These are phyloP conservation scores for Seira musarum DNA, from an alignment of 2,888 invertebrate species.

Conservation along the genomic window DNA sequence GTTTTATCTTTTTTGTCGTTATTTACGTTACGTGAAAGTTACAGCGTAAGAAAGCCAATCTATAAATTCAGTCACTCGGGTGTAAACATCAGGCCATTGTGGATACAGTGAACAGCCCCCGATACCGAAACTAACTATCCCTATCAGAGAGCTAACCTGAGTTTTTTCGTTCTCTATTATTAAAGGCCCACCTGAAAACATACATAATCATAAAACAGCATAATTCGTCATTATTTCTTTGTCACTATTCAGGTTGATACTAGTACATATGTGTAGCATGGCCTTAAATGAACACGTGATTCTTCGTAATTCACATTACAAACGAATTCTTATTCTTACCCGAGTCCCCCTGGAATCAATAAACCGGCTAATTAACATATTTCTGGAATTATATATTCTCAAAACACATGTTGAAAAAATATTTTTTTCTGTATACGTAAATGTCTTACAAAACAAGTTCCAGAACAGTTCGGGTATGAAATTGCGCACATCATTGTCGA, in stretches of 20 bases:
- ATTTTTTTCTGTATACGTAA: background rate
- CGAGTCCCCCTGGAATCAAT: slow-evolving; percentile 44
- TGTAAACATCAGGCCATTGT: slow-evolving; percentile 72
- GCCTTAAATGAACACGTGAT: no score
- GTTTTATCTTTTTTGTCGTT: no score
- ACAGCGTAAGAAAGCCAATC: slow-evolving; percentile 70
- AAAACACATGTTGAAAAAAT: background rate
- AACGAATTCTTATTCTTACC: slow-evolving; percentile 20
- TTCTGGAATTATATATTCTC: background rate
- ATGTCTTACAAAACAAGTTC: slow-evolving; percentile 72
- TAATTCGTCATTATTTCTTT: background rate
- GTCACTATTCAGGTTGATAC: no score
- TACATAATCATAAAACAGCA: background rate
- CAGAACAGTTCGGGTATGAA: slow-evolving; percentile 71
- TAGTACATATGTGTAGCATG: no score
- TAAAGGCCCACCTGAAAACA: slow-evolving; percentile 70
- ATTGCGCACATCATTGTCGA: slow-evolving; percentile 72
- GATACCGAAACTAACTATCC: slow-evolving; percentile 72
- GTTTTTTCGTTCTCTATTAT: slow-evolving; percentile 69
- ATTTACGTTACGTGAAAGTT: slow-evolving; percentile 25
- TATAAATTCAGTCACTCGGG: slow-evolving; percentile 71
- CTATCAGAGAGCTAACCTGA: slow-evolving; percentile 70
- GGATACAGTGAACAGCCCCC: slow-evolving; percentile 70
- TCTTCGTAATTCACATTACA: no score
- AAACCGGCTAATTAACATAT: background rate